Percentiles rank a stretch among this genome's conserved stretches.
These are phyloP conservation scores for Drosophila pullipes DNA, from an alignment of 2,888 invertebrate species.

Conservation along the genomic window DNA sequence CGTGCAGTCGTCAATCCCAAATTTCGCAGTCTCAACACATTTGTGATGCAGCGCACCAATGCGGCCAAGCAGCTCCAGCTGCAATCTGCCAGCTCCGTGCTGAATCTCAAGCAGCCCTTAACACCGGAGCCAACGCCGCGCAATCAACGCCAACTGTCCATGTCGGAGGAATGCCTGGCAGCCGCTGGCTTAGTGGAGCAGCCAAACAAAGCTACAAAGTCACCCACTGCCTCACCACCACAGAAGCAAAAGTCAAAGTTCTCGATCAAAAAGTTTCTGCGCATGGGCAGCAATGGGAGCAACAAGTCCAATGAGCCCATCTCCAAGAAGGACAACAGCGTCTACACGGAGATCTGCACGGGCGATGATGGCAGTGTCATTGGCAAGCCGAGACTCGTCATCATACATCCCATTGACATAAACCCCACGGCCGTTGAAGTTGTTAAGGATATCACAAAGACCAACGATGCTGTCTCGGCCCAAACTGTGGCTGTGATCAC, in stretches of 20 bases:
- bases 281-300: constrained; percentile 91
- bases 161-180: constrained; percentile 90
- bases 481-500: constrained; percentile 84
- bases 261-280: constrained; percentile 92
- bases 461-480: constrained; percentile 80
- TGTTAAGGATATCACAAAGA: constrained; percentile 88
- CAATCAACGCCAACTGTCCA: constrained; percentile 88
- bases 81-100: constrained; percentile 79
- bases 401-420: constrained; percentile 94
- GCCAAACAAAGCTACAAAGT: constrained; percentile 54
- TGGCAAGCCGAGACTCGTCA: constrained; percentile 91
- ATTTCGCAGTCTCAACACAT: constrained; percentile 86
- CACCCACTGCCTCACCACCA: constrained; percentile 59
- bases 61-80: constrained; percentile 82
- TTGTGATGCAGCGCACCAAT: constrained; percentile 84
- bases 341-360: constrained; percentile 85
- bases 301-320: constrained; percentile 87
- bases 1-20: constrained; percentile 89
- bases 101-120: constrained; percentile 81
- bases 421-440: constrained; percentile 93
- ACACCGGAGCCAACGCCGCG: constrained; percentile 90
- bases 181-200: constrained; percentile 56
- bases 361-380: constrained; percentile 82
- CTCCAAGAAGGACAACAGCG: constrained; percentile 84
- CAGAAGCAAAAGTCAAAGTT: constrained; percentile 90